Percentiles rank a stretch among this genome's conserved stretches.
phyloP scores from a whole-genome alignment of 2,888 invertebrate genomes.

The Leptinotarsa juncta region DNA sequence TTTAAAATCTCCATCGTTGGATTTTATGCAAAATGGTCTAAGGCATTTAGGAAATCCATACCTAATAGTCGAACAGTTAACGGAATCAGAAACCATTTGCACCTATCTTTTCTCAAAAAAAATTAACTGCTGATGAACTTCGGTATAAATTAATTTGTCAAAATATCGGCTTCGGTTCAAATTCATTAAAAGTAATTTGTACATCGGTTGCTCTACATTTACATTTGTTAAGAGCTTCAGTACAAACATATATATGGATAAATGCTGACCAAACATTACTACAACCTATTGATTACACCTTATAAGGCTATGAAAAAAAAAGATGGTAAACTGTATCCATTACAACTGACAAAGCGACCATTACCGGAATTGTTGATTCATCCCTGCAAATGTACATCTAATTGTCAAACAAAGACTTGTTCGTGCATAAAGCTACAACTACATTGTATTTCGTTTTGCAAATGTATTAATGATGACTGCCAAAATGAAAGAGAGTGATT shows the following conservation, averaged over 20 bases:
- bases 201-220: conserved; percentile 48
- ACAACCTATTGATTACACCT: conserved; percentile 49
- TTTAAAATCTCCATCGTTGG: too few relatives aligned
- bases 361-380: neutral
- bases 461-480: conserved; percentile 32
- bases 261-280: conserved; percentile 48
- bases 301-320: conserved; percentile 46
- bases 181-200: conserved; percentile 47
- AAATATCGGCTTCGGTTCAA: conserved; percentile 38
- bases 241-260: conserved; percentile 50
- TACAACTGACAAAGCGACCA: conserved; percentile 43
- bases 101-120: conserved; percentile 21
- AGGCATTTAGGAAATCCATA: too few relatives aligned
- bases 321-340: conserved; percentile 40
- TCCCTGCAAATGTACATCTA: too few relatives aligned
- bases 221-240: conserved; percentile 50
- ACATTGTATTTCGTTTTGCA: conserved; percentile 39
- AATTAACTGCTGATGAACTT: conserved; percentile 41
- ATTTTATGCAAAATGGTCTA: too few relatives aligned
- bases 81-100: too few relatives aligned
- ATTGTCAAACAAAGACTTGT: too few relatives aligned
- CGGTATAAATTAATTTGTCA: conserved; percentile 43
- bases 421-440: too few relatives aligned
- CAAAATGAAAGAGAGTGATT: conserved; percentile 41
- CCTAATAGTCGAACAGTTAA: too few relatives aligned